Conservation (phyloP, 2,888 invertebrate species). For the Eupelmus urozonus region DNA sequence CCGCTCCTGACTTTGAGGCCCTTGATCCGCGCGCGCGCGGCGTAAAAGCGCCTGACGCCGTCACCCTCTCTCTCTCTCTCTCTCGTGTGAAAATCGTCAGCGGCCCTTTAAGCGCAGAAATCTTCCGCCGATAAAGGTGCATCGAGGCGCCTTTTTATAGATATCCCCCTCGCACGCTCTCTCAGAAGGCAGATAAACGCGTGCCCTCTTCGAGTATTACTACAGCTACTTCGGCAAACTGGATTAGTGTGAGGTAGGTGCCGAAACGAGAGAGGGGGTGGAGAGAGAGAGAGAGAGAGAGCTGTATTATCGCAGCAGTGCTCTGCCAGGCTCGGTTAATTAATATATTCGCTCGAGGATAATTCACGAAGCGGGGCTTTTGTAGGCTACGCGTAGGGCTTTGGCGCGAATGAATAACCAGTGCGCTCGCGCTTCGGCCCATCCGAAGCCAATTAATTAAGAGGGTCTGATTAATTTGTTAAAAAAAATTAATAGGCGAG, state of each 20-base stretch:
- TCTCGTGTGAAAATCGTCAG: neutral
- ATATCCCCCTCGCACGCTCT: no score
- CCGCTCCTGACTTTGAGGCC: conserved; percentile 28
- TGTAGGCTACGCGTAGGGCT: neutral
- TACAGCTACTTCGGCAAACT: no score
- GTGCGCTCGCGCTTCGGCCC: neutral
- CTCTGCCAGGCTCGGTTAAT: conserved; percentile 13
- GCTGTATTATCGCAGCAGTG: conserved; percentile 6
- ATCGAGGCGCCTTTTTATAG: no score
- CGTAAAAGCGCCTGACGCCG: no score
- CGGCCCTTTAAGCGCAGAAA: neutral
- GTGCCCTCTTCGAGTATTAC: no score
- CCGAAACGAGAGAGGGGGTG: no score
- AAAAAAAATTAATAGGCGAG: conserved; percentile 9
- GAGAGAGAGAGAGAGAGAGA: neutral
- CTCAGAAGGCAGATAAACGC: neutral
- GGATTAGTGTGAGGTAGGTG: no score
- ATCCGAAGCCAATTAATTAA: conserved; percentile 25
- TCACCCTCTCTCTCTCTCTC: no score
- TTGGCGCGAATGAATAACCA: neutral
- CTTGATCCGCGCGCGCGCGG: conserved; percentile 8
- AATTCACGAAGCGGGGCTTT: conserved; percentile 24
- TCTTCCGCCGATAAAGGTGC: neutral
- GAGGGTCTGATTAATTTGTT: conserved; percentile 31
- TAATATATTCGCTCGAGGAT: conserved; percentile 40